A percentile compares a stretch with the other conserved stretches of the same genome.
Evolutionary conservation across 1,140 invertebrate species (phyloP).

Genomic region (Maniola jurtina): DNA sequence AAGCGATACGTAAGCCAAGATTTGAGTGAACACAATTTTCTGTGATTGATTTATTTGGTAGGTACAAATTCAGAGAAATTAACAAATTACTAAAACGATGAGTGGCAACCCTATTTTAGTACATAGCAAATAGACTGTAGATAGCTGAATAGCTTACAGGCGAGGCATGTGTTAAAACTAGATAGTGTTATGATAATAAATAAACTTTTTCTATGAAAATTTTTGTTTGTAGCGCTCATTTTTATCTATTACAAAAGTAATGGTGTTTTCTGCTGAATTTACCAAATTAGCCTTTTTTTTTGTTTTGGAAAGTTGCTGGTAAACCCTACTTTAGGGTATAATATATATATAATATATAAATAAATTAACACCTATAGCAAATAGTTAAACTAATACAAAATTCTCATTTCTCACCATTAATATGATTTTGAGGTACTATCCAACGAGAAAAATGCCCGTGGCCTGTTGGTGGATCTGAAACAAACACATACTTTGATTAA

Average conservation of each 20-base stretch:
- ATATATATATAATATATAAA: neutral
- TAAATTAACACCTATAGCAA: too few relatives aligned
- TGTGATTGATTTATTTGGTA: too few relatives aligned
- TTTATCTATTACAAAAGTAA: neutral
- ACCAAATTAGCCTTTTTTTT: too few relatives aligned
- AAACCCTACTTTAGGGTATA: neutral
- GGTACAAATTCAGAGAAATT: neutral
- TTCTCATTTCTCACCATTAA: conserved; percentile 61
- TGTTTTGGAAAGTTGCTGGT: neutral
- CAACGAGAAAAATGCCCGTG: conserved; percentile 62
- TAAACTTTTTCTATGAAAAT: neutral
- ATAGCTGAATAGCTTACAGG: conserved; percentile 7
- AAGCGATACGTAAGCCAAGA: too few relatives aligned
- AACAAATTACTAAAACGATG: neutral
- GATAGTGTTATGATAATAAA: conserved; percentile 14
- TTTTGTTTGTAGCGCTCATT: neutral
- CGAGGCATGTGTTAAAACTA: conserved; percentile 8
- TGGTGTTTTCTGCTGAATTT: neutral
- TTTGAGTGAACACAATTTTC: too few relatives aligned
- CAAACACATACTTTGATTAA: conserved; percentile 27
- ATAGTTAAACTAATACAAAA: too few relatives aligned
- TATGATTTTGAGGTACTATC: conserved; percentile 70
- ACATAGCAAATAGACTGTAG: conserved; percentile 8
- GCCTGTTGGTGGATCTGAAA: conserved; percentile 63
- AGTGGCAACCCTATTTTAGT: neutral